phyloP scores from a whole-genome alignment of 2,888 invertebrate species.

The Strigamia transsilvanica region DNA sequence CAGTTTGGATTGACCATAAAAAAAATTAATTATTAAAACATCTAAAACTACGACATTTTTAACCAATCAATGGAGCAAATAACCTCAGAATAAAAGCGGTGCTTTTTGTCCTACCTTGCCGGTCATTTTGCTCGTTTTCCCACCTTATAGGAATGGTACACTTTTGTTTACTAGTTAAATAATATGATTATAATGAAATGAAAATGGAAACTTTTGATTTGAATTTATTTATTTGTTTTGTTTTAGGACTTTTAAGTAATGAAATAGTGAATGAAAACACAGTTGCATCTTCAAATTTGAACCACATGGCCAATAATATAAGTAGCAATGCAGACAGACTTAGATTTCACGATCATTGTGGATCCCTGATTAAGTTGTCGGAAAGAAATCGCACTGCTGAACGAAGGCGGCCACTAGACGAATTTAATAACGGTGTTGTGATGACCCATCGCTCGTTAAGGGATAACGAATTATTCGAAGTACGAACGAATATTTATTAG shows the following conservation, averaged over 20 bases:
- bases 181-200: too few species aligned
- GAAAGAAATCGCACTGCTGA: slow-evolving; percentile 83
- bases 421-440: slow-evolving; percentile 95
- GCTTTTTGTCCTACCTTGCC: too few species aligned
- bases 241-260: slow-evolving; percentile 60
- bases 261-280: slow-evolving; percentile 60
- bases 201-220: too few species aligned
- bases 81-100: too few species aligned
- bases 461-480: slow-evolving; percentile 90
- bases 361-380: slow-evolving; percentile 84
- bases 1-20: background rate
- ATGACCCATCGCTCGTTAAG: slow-evolving; percentile 89
- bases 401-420: slow-evolving; percentile 85
- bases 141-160: too few species aligned
- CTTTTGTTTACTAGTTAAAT: too few species aligned
- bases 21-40: slow-evolving; percentile 33
- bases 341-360: slow-evolving; percentile 87
- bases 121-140: too few species aligned
- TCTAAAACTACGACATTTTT: too few species aligned
- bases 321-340: slow-evolving; percentile 69
- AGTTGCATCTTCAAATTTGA: slow-evolving; percentile 45
- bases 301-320: slow-evolving; percentile 16
- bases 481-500: slow-evolving; percentile 59
- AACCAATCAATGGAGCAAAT: too few species aligned
- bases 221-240: background rate